A percentile compares a stretch with the other conserved stretches of the same genome.
Conservation (phyloP, 2,797 vertebrate species). For the Pitangus sulphuratus region DNA sequence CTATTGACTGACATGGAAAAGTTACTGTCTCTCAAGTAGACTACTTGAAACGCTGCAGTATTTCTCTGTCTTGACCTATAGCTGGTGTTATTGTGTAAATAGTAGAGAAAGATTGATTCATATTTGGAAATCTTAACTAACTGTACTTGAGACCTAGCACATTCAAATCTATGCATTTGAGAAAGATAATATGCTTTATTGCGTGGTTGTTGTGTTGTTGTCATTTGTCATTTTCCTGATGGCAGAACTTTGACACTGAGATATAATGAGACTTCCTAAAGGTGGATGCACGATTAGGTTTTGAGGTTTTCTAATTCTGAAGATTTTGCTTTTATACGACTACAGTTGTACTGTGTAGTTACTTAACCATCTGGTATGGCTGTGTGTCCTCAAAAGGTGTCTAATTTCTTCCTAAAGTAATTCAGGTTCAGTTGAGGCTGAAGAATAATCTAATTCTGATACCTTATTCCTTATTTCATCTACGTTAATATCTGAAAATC, state of each 20-base stretch:
- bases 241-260: not conserved
- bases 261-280: not conserved
- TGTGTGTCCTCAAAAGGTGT: not conserved
- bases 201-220: accelerated
- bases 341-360: accelerated
- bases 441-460: not conserved
- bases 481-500: not conserved
- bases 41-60: not conserved
- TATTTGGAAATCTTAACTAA: not conserved
- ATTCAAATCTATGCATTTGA: not conserved
- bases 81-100: not conserved
- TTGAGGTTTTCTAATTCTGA: not conserved
- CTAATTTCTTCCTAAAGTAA: not conserved
- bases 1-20: not conserved
- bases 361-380: not conserved
- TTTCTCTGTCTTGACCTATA: not conserved
- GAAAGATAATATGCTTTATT: not conserved
- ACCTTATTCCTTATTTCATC: not conserved
- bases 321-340: not conserved
- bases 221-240: not conserved
- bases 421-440: not conserved
- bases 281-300: not conserved
- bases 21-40: not conserved
- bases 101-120: not conserved
- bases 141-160: not conserved